phyloP scores from a whole-genome alignment of 2,888 invertebrate genomes.

The Pollenia amentaria region DNA sequence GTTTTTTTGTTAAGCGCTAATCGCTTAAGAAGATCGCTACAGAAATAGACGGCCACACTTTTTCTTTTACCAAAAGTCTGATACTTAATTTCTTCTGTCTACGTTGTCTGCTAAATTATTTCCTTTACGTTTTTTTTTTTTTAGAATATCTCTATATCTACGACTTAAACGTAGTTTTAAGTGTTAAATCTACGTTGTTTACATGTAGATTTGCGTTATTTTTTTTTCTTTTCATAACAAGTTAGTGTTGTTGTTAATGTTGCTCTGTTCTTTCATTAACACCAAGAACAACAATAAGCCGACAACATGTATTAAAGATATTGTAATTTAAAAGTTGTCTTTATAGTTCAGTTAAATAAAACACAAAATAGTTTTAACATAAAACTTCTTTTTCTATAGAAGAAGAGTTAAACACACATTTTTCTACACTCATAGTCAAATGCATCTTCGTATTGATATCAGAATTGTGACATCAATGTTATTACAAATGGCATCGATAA shows the following conservation, averaged over 20 bases:
- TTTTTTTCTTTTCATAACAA: neutral
- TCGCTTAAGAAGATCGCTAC: too few species aligned
- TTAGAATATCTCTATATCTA: constrained; percentile 19
- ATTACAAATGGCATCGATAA: too few species aligned
- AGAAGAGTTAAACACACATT: too few species aligned
- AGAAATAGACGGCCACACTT: too few species aligned
- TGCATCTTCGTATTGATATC: too few species aligned
- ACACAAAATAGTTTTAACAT: neutral
- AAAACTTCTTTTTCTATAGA: constrained; percentile 4
- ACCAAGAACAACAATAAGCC: constrained; percentile 34
- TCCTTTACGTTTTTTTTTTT: neutral
- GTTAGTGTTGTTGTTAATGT: constrained; percentile 21
- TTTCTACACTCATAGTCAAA: too few species aligned
- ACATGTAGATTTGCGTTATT: constrained; percentile 65
- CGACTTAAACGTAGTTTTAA: constrained; percentile 68
- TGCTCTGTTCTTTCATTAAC: constrained; percentile 19
- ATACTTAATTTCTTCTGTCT: neutral
- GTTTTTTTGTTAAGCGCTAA: too few species aligned
- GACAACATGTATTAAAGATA: constrained; percentile 40
- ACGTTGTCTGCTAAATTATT: constrained; percentile 48
- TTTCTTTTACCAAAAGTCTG: too few species aligned
- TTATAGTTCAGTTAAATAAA: constrained; percentile 6
- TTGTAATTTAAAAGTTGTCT: constrained; percentile 51
- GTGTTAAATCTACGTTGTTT: constrained; percentile 68
- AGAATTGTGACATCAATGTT: too few species aligned